Evolutionary conservation across 1,140 invertebrate genomes (phyloP), one percentile per base, ranked within the genome.

Genomic region (Danaus plexippus): DNA sequence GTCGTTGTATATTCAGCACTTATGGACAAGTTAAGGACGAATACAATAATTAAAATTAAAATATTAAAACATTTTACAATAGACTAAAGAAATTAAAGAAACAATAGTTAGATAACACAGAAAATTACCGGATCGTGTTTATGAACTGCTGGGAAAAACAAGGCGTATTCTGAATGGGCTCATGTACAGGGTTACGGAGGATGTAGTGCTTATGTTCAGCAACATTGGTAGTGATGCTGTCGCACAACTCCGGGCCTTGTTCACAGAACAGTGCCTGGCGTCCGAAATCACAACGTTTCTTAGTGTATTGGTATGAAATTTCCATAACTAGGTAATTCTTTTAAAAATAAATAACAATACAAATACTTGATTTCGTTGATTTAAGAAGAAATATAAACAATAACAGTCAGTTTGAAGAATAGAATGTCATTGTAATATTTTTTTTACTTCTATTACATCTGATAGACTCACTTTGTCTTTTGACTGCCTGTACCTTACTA

Each of bases 1-100:
- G 89, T 87, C 54, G 90, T 91, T 54, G 92, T 91, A 73, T 93
- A 96, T 60, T 95, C 94, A 48, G 93, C 94, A 60, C 95, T 84
- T 50, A 50, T 49, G 53, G 22, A 32, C 0, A 6, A 32, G 22
- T 3, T 32, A 5, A 32, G 22, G 22, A 32, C 22, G 5, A 32
- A 4, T 32, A 32, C 4, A 32, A 32, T 32, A 32, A 32, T 32
- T 32, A n/a, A n/a, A n/a, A n/a, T 32, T 32, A 32, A 32, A n/a
- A n/a, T n/a, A n/a, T n/a, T n/a, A n/a, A 32, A 32, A 32, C 5
- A 32, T 32, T 32, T 32, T 32, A 32, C 22, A 7, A 1, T 4
- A 32, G 22, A 32, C 22, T 32, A 32, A 32, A 32, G 22, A 32
- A 32, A 32, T 6, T 32, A 32, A 32, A 32, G 22, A 32, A 32